Evolutionary conservation across 2,797 vertebrate species (phyloP).

Genomic region (Tachyglossus aculeatus): DNA sequence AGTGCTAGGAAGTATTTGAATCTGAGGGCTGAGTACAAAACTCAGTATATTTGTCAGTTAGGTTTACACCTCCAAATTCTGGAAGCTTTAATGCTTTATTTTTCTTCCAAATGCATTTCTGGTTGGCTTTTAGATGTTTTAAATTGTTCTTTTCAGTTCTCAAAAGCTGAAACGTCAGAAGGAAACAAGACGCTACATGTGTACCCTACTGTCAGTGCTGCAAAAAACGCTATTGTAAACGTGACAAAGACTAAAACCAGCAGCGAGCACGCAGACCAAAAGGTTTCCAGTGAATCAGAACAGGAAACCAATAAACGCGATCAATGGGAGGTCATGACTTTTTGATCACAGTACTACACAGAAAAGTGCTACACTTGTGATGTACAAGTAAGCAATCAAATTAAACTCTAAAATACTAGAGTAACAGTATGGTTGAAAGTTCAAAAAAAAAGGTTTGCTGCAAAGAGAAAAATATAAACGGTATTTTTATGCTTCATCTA

Average conservation of each 20-base stretch:
- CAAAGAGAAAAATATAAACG: not conserved
- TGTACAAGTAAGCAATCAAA: conserved; percentile 66
- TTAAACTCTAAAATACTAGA: conserved; percentile 65
- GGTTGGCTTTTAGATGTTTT: conserved; percentile 10
- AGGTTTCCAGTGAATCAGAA: conserved; percentile 78
- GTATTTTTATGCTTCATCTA: conserved; percentile 17
- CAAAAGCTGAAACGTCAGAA: conserved; percentile 45
- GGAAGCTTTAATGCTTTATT: not conserved
- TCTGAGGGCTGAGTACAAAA: conserved; percentile 3
- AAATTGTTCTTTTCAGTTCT: conserved; percentile 45
- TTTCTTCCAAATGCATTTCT: not conserved
- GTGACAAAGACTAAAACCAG: conserved; percentile 74
- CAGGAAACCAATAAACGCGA: conserved; percentile 86
- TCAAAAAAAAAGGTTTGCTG: too few species aligned
- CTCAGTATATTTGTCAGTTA: not conserved
- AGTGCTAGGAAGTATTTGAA: not conserved
- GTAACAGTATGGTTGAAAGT: conserved; percentile 78
- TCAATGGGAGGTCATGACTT: conserved; percentile 81
- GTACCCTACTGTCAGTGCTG: conserved; percentile 46
- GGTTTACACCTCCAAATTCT: conserved; percentile 29
- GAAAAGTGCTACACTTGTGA: conserved; percentile 62
- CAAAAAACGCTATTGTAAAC: conserved; percentile 57
- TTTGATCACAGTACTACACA: conserved; percentile 66
- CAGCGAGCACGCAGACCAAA: conserved; percentile 64
- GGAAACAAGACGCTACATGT: conserved; percentile 40